Evolutionary conservation across 2,113 vertebrate genomes (phyloP).

Genomic region (Corythornis vintsioides): DNA sequence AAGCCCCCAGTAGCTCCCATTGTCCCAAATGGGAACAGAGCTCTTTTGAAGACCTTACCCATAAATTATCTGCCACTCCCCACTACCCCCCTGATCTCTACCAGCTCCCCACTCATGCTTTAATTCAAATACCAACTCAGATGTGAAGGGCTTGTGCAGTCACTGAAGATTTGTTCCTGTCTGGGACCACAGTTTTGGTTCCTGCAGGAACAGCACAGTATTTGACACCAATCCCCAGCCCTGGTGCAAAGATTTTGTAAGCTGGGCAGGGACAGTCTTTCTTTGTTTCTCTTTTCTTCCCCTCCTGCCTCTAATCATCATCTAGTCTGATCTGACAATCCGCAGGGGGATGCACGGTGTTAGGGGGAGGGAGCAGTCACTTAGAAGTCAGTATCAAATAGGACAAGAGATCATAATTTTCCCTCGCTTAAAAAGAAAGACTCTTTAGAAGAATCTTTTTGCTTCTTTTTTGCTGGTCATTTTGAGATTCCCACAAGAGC

Average conservation of each 20-base stretch:
- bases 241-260: fast-evolving
- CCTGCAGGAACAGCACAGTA: fast-evolving
- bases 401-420: neutral
- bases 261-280: neutral
- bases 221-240: neutral
- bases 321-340: neutral
- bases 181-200: neutral
- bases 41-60: constrained; percentile 51
- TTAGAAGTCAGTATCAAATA: neutral
- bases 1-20: constrained; percentile 31
- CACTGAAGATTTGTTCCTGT: neutral
- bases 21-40: constrained; percentile 58
- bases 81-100: fast-evolving
- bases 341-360: fast-evolving
- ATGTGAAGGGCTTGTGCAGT: neutral
- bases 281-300: neutral
- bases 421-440: neutral
- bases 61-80: constrained; percentile 40
- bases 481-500: neutral
- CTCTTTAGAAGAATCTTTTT: neutral
- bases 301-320: neutral
- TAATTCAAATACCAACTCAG: neutral
- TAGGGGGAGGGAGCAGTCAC: neutral
- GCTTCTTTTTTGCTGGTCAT: neutral
- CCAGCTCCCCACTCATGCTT: neutral